These are phyloP conservation scores for Peromyscus polionotus DNA, from an alignment of 2,113 vertebrate genomes.

Conservation along the genomic window DNA sequence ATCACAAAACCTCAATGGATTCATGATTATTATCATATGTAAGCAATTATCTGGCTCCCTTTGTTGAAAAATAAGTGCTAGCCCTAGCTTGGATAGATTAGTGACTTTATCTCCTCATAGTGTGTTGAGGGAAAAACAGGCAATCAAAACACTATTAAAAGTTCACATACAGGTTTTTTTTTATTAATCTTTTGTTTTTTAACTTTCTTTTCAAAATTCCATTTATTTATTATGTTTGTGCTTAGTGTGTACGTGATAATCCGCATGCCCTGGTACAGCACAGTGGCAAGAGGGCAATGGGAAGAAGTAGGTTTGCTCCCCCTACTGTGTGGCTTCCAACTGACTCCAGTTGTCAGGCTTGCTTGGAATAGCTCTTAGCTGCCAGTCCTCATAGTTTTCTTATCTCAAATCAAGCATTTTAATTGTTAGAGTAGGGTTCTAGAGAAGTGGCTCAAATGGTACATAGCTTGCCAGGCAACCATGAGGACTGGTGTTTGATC, in stretches of 20 bases:
- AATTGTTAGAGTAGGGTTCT: not conserved
- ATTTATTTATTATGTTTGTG: not conserved
- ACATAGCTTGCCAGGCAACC: too few relatives aligned
- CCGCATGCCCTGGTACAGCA: too few relatives aligned
- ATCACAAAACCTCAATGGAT: not conserved
- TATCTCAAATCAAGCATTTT: not conserved
- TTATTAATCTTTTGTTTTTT: not conserved
- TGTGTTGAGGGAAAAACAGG: not conserved
- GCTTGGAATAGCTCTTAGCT: not conserved
- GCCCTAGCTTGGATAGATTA: not conserved
- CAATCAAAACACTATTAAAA: constrained; percentile 4
- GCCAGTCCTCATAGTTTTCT: not conserved
- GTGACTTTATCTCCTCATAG: not conserved
- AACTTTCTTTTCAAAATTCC: not conserved
- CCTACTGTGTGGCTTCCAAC: too few relatives aligned
- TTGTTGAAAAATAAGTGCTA: not conserved
- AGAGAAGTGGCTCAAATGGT: not conserved
- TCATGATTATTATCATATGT: not conserved
- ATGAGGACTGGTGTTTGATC: not conserved
- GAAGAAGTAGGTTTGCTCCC: not conserved
- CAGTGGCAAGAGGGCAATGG: not conserved
- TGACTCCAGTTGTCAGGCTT: not conserved
- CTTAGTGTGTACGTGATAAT: not conserved
- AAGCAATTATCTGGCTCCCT: not conserved
- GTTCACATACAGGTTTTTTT: not conserved